Percentiles rank a stretch among this genome's conserved stretches.
Conservation (phyloP, 2,113 vertebrate genomes). For the Collichthys lucidus region DNA sequence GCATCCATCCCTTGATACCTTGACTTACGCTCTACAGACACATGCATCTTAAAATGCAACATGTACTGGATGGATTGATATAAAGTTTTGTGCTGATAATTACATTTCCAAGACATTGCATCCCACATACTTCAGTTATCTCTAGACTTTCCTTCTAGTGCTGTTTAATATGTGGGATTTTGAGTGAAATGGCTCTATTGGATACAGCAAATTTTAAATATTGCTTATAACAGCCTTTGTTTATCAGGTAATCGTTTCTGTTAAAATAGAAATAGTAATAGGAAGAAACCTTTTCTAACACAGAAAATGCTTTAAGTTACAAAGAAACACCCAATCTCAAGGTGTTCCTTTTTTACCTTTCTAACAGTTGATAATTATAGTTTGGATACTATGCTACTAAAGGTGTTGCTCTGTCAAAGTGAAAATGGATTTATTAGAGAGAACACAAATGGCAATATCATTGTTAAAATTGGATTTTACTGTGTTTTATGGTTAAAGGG, state of each 20-base stretch:
- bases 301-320: background rate
- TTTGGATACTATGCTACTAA: background rate
- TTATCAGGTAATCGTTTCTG: background rate
- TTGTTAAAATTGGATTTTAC: background rate
- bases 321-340: background rate
- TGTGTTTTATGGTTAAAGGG: background rate
- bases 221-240: too few species aligned
- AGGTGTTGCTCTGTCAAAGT: background rate
- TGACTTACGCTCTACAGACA: too few species aligned
- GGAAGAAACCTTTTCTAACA: background rate
- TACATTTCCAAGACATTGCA: background rate
- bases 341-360: background rate
- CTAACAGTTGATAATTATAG: background rate
- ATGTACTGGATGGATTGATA: background rate
- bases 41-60: too few species aligned
- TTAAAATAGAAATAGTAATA: background rate
- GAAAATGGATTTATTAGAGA: background rate
- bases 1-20: background rate
- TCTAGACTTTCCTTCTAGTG: background rate
- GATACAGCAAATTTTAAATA: too few species aligned
- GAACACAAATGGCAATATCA: background rate
- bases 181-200: background rate
- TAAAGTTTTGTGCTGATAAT: background rate
- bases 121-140: background rate
- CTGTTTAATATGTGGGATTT: background rate